phyloP scores from a whole-genome alignment of 2,888 invertebrate species.

The Scaptomyza tumidula region DNA sequence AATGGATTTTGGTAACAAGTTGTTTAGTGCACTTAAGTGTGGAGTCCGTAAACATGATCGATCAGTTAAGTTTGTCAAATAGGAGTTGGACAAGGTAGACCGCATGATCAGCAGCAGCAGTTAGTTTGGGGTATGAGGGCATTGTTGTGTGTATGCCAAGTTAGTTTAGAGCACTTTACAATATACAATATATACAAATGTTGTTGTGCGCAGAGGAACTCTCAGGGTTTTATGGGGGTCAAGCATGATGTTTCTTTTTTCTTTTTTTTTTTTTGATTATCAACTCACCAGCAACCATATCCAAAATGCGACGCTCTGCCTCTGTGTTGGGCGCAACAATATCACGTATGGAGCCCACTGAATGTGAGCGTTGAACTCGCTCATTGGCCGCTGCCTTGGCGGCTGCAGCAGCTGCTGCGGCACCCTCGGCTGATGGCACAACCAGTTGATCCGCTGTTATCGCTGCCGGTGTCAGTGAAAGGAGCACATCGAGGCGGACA shows the following conservation, averaged over 20 bases:
- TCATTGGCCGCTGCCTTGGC: slow-evolving; percentile 85
- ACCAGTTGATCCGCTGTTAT: slow-evolving; percentile 90
- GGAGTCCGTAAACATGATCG: slow-evolving; percentile 23
- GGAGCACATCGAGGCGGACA: slow-evolving; percentile 92
- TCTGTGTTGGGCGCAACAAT: slow-evolving; percentile 87
- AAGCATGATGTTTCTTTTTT: slow-evolving; percentile 41
- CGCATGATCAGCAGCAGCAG: slow-evolving; percentile 42
- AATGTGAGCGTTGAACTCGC: slow-evolving; percentile 87
- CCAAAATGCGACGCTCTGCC: slow-evolving; percentile 89
- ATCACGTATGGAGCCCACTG: slow-evolving; percentile 91
- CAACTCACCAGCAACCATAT: slow-evolving; percentile 87
- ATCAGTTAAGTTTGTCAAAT: slow-evolving; percentile 28
- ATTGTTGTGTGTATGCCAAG: slow-evolving; percentile 59
- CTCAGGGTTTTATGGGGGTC: slow-evolving; percentile 40
- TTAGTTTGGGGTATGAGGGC: slow-evolving; percentile 45
- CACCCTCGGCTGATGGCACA: slow-evolving; percentile 86
- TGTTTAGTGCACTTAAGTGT: slow-evolving; percentile 76
- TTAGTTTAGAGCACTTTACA: slow-evolving; percentile 63
- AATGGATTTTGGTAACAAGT: slow-evolving; percentile 68
- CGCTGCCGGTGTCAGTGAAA: slow-evolving; percentile 93
- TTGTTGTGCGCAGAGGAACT: slow-evolving; percentile 37
- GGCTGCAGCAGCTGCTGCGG: slow-evolving; percentile 75
- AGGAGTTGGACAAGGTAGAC: slow-evolving; percentile 39
- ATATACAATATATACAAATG: slow-evolving; percentile 62
- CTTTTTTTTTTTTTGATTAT: not conserved